Percentiles rank a stretch among this genome's conserved stretches.
phyloP scores from a whole-genome alignment of 2,113 vertebrate species.

The Atherinomorus stipes region DNA sequence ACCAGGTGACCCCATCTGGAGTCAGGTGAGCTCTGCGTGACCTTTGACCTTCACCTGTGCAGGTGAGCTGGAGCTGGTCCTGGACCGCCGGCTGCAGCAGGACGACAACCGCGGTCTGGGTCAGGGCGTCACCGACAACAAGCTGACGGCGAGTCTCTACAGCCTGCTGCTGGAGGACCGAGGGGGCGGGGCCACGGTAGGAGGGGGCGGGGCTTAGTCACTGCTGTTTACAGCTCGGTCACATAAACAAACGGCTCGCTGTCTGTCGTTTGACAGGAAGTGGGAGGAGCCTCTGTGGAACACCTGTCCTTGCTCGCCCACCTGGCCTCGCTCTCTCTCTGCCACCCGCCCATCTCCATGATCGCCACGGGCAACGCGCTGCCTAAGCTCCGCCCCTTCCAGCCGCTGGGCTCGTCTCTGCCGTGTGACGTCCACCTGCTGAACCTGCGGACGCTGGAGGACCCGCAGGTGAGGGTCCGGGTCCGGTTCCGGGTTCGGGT shows the following conservation, averaged over 20 bases:
- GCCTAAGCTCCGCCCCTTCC: slow-evolving; percentile 77
- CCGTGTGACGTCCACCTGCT: slow-evolving; percentile 92
- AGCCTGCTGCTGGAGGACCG: slow-evolving; percentile 87
- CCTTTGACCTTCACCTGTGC: slow-evolving; percentile 24
- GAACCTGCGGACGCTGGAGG: slow-evolving; percentile 90
- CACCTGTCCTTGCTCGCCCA: slow-evolving; percentile 92
- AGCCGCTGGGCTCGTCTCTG: slow-evolving; percentile 83
- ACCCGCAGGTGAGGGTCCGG: slow-evolving; percentile 81
- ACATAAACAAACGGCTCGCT: no score
- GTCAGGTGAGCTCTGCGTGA: slow-evolving; percentile 11
- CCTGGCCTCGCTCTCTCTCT: slow-evolving; percentile 85
- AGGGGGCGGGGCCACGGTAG: slow-evolving; percentile 59
- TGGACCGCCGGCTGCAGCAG: slow-evolving; percentile 94
- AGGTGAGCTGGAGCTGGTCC: slow-evolving; percentile 93
- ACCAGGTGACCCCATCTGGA: no score
- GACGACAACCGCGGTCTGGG: slow-evolving; percentile 96
- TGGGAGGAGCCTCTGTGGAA: slow-evolving; percentile 76
- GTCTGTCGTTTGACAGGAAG: slow-evolving; percentile 74
- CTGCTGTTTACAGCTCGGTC: no score
- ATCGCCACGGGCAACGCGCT: background rate
- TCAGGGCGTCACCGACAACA: slow-evolving; percentile 95
- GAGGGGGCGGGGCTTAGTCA: no score
- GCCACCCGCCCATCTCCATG: slow-evolving; percentile 89
- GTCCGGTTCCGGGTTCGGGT: no score
- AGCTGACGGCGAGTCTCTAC: slow-evolving; percentile 89